Conservation (phyloP, 1,140 invertebrate genomes). For the Zaprionus nigranus region DNA sequence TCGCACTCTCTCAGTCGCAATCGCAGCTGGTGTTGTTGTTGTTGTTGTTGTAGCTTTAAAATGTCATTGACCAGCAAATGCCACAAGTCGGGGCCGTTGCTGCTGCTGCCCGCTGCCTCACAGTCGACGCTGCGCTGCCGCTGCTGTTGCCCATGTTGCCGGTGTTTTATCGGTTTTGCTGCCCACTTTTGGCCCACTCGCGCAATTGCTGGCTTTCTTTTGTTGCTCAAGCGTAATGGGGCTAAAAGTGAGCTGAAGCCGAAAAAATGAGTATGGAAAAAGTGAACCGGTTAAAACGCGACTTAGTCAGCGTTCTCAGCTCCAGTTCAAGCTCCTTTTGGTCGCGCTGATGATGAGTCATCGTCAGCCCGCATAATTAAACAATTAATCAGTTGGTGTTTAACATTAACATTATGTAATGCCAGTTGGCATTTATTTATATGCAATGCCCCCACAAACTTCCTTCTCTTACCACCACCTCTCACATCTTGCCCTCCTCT, state of each 20-base stretch:
- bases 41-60: conserved; percentile 49
- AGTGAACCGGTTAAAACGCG: conserved; percentile 44
- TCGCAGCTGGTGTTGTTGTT: conserved; percentile 7
- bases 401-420: conserved; percentile 46
- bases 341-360: conserved; percentile 42
- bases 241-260: conserved; percentile 79
- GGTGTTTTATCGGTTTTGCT: conserved; percentile 49
- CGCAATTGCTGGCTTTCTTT: conserved; percentile 70
- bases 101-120: conserved; percentile 29
- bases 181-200: conserved; percentile 76
- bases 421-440: conserved; percentile 39
- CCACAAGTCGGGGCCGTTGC: conserved; percentile 61
- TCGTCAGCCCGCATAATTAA: conserved; percentile 27
- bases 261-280: conserved; percentile 46
- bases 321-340: conserved; percentile 2
- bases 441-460: conserved; percentile 23
- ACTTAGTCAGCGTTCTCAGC: conserved; percentile 49
- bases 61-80: conserved; percentile 81
- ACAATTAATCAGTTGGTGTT: conserved; percentile 41
- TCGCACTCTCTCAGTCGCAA: conserved; percentile 17
- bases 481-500: not conserved
- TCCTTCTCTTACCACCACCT: conserved; percentile 14
- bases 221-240: conserved; percentile 79
- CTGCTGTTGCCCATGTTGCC: conserved; percentile 42
- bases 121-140: conserved; percentile 7